These are phyloP conservation scores for Caiman crocodilus DNA, from an alignment of 2,797 vertebrate species.

Conservation along the genomic window DNA sequence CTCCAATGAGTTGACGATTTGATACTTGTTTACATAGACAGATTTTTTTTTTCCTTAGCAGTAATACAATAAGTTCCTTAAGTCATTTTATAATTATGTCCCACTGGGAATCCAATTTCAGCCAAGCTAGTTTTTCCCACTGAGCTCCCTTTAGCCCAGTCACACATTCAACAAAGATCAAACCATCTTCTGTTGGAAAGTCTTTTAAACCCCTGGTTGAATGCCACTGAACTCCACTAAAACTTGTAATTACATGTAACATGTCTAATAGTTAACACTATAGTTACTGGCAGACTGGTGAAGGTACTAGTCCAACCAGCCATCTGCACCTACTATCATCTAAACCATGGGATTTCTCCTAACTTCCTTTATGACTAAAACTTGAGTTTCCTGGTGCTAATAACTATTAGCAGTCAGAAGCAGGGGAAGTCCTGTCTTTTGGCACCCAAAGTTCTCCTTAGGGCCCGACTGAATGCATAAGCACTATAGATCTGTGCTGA, in stretches of 20 bases:
- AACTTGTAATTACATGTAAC: conserved; percentile 27
- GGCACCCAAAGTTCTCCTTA: background rate
- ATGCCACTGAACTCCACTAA: background rate
- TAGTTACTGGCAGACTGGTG: background rate
- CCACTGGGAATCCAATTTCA: conserved; percentile 8
- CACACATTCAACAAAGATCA: conserved; percentile 26
- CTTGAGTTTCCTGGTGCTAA: background rate
- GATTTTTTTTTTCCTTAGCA: background rate
- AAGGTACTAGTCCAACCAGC: background rate
- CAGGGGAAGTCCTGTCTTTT: background rate
- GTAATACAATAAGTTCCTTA: background rate
- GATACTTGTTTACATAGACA: conserved; percentile 12
- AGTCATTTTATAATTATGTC: background rate
- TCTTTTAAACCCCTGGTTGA: conserved; percentile 23
- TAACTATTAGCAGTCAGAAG: background rate
- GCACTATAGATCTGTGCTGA: background rate
- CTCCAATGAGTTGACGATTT: background rate
- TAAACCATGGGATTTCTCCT: background rate
- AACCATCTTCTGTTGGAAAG: conserved; percentile 35
- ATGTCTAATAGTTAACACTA: background rate
- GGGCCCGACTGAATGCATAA: background rate
- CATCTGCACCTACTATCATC: background rate
- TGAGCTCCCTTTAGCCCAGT: conserved; percentile 27
- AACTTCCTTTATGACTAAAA: background rate
- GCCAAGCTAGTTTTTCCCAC: conserved; percentile 35